Percentiles rank a stretch among this genome's conserved stretches.
Conservation (phyloP, 2,797 vertebrate species). For the Anguilla anguilla region DNA sequence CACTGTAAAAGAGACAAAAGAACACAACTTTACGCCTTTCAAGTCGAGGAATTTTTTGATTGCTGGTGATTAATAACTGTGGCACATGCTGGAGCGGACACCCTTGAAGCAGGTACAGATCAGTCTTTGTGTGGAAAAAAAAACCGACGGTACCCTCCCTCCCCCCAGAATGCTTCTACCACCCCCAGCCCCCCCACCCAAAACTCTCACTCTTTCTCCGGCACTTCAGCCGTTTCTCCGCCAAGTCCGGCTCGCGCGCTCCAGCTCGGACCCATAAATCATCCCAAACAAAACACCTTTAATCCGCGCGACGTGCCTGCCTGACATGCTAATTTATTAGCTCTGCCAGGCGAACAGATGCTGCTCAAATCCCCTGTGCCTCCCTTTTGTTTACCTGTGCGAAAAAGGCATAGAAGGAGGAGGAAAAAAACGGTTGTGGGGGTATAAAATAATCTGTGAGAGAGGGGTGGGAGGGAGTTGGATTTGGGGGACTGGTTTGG, state of each 20-base stretch:
- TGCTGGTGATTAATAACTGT: conserved; percentile 80
- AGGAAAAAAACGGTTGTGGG: background rate
- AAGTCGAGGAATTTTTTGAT: background rate
- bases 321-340: conserved; percentile 77
- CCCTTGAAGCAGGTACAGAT: conserved; percentile 80
- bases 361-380: conserved; percentile 64
- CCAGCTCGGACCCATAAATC: conserved; percentile 80
- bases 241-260: conserved; percentile 67
- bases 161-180: background rate
- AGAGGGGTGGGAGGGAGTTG: background rate
- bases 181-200: background rate
- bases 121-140: conserved; percentile 80
- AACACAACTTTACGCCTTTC: conserved; percentile 9
- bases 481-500: background rate
- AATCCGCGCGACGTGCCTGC: conserved; percentile 74
- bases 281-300: conserved; percentile 81
- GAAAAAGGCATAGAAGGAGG: conserved; percentile 8
- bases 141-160: conserved; percentile 65
- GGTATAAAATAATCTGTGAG: background rate
- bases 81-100: conserved; percentile 77
- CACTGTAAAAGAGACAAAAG: background rate
- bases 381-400: conserved; percentile 73
- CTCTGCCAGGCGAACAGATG: conserved; percentile 67
- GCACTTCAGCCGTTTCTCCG: conserved; percentile 61
- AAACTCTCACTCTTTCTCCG: background rate